Evolutionary conservation across 37 sponge, comb jelly and placozoan species (phyloP).

Genomic region (Haliclona indistincta): DNA sequence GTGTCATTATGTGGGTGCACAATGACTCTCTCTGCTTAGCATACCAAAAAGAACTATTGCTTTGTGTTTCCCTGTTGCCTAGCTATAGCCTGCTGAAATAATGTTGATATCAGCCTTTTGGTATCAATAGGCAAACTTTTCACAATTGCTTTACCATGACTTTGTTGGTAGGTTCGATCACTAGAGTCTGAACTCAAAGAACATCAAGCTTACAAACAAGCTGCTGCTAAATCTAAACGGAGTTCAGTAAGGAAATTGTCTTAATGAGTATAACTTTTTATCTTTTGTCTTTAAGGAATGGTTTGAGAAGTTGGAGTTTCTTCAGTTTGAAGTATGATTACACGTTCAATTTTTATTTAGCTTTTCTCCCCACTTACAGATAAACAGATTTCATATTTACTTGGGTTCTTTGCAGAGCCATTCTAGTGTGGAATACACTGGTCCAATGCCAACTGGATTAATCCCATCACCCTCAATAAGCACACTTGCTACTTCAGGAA

Average conservation of each 20-base stretch:
- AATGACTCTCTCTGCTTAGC: too few species aligned
- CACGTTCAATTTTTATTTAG: background rate
- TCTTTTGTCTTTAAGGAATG: constrained; percentile 38
- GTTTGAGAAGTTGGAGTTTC: constrained; percentile 82
- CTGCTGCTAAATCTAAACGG: constrained; percentile 13
- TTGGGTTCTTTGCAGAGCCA: constrained; percentile 37
- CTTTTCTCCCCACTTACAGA: constrained; percentile 2
- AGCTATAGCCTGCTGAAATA: too few species aligned
- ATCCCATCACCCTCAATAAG: constrained; percentile 75
- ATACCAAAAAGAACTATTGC: too few species aligned
- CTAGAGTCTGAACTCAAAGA: constrained; percentile 63
- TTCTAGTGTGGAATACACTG: constrained; percentile 41
- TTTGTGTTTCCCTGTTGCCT: too few species aligned
- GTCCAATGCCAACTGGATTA: constrained; percentile 71
- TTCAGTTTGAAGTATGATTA: constrained; percentile 69
- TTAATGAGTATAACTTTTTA: background rate
- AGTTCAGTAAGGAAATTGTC: constrained; percentile 10
- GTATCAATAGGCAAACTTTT: too few species aligned
- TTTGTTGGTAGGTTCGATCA: constrained; percentile 28
- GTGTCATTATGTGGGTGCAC: too few species aligned
- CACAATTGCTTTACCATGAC: background rate
- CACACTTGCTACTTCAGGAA: constrained; percentile 64
- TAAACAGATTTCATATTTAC: constrained; percentile 69
- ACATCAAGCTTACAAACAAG: constrained; percentile 60
- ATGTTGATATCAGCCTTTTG: too few species aligned